phyloP scores from a whole-genome alignment of 2,797 vertebrate genomes.

The Liasis olivaceus region DNA sequence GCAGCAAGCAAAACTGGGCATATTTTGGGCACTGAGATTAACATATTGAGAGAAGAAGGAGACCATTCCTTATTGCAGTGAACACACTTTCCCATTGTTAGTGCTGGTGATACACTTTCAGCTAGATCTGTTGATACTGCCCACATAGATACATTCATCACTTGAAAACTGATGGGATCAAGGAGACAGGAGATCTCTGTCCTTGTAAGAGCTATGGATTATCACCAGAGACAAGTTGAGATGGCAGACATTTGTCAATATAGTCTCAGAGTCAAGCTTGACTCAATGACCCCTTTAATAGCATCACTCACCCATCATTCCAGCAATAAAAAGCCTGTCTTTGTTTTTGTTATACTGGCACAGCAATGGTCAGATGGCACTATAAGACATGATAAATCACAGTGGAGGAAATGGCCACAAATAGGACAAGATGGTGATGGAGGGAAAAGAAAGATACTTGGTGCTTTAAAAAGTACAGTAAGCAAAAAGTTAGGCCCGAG shows the following conservation, averaged over 20 bases:
- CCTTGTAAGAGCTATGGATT: background rate
- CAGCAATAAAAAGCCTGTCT: too few relatives aligned
- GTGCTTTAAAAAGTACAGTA: too few relatives aligned
- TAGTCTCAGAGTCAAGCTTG: too few relatives aligned
- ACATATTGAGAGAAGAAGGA: background rate
- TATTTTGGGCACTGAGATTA: background rate
- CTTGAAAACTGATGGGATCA: background rate
- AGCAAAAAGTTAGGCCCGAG: background rate
- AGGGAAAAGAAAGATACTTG: too few relatives aligned
- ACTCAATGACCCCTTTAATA: too few relatives aligned
- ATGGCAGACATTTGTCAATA: too few relatives aligned
- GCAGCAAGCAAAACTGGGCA: background rate
- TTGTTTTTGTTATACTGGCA: too few relatives aligned
- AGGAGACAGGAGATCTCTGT: background rate
- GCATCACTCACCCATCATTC: too few relatives aligned
- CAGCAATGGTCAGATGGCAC: too few relatives aligned
- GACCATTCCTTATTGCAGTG: background rate
- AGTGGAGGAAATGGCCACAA: too few relatives aligned
- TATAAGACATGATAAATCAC: too few relatives aligned
- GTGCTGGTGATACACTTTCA: background rate
- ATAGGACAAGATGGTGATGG: too few relatives aligned
- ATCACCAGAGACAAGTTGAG: background rate
- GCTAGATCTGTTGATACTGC: background rate
- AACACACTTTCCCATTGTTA: background rate
- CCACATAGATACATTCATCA: background rate